phyloP scores from a whole-genome alignment of 2,797 vertebrate species.

The Anisognathus igniventris region DNA sequence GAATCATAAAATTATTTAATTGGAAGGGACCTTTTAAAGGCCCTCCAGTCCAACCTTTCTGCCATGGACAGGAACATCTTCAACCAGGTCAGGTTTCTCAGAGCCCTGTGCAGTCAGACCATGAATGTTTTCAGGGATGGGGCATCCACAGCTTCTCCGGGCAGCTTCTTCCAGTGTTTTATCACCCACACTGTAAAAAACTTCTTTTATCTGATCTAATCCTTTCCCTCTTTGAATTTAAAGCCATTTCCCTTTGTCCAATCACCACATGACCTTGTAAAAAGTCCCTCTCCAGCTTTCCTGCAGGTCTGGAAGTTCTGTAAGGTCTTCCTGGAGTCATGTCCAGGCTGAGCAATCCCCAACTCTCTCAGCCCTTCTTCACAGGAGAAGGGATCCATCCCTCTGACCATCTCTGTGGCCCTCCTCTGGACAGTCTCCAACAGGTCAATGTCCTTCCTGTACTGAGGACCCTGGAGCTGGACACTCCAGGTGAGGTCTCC shows the following conservation, averaged over 20 bases:
- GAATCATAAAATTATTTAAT: background rate
- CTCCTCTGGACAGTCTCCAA: background rate
- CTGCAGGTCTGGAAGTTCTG: background rate
- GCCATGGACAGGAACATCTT: background rate
- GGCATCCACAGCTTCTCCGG: background rate
- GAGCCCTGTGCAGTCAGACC: background rate
- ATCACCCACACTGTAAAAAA: background rate
- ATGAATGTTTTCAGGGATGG: background rate
- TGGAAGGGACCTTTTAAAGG: background rate
- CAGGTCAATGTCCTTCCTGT: background rate
- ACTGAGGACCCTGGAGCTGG: background rate
- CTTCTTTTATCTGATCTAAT: background rate
- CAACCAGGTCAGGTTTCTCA: background rate
- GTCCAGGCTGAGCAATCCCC: background rate
- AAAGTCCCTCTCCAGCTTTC: background rate
- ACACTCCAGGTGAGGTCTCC: background rate
- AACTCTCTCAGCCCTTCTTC: background rate
- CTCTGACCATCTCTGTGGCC: background rate
- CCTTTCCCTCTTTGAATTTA: background rate
- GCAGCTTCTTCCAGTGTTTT: background rate
- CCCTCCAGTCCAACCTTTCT: background rate
- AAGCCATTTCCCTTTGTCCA: background rate
- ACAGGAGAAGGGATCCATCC: background rate
- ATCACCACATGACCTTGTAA: accelerated
- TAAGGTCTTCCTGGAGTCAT: background rate